These are phyloP conservation scores for Latrodectus elegans DNA, from an alignment of 2,888 invertebrate genomes.

Conservation along the genomic window DNA sequence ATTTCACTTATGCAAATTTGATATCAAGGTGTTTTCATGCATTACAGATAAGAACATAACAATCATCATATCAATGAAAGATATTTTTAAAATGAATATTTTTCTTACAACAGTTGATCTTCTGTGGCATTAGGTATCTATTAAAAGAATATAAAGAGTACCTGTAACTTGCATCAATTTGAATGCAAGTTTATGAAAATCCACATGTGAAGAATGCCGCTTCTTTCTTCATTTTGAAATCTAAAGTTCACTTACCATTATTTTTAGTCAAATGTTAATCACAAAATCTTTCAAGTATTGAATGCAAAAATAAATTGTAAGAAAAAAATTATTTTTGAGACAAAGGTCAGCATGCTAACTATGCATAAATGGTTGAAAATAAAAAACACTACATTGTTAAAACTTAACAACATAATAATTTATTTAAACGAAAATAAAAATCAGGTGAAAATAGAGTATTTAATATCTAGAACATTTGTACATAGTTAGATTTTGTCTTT, in stretches of 20 bases:
- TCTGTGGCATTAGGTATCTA: constrained; percentile 49
- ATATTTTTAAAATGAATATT: not conserved
- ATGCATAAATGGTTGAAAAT: too few relatives aligned
- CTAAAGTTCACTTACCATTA: constrained; percentile 15
- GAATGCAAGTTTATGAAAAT: constrained; percentile 43
- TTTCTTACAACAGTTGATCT: not conserved
- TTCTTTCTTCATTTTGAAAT: constrained; percentile 16
- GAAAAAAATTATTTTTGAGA: too few relatives aligned
- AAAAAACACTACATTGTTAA: constrained; percentile 42
- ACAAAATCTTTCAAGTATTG: too few relatives aligned
- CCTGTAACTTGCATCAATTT: constrained; percentile 62
- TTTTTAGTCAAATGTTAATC: too few relatives aligned
- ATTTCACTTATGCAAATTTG: not conserved
- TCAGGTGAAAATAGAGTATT: constrained; percentile 54
- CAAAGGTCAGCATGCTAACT: too few relatives aligned
- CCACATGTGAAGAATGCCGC: constrained; percentile 15
- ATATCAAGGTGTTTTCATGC: not conserved
- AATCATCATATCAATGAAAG: not conserved
- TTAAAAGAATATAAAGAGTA: constrained; percentile 45
- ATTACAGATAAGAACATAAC: not conserved
- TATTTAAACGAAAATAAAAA: constrained; percentile 59
- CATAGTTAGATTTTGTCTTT: constrained; percentile 7
- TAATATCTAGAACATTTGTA: constrained; percentile 59
- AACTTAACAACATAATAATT: constrained; percentile 64
- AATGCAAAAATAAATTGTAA: not conserved